Base-by-base conservation (phyloP, 2,888 invertebrate species). In the Phengaris arion region DNA sequence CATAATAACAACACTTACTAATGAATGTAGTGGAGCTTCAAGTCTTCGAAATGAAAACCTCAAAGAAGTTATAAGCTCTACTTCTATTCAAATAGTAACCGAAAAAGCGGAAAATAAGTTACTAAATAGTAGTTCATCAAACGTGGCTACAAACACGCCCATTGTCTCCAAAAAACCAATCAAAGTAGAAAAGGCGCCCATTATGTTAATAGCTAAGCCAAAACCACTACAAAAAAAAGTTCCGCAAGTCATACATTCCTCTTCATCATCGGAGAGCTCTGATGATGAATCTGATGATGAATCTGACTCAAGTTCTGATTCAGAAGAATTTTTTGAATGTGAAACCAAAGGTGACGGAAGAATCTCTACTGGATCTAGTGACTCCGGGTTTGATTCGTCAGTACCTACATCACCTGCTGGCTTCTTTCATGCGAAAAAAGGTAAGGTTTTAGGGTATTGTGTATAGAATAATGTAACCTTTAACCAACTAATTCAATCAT, bases 381-480 rank as follows among this genome's bases (percentile, higher is more conserved):
- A 97, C 92, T 97, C 97, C 77, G 97, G 97, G 80, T 97, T 97
- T 88, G 97, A 97, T 87, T 95, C 95, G 77, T 95, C 96, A 74
- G 95, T 95, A 76, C 95, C 95, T 59, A 94, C 95, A 78, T 95
- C 95, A 82, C 95, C 95, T 77, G 95, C 95, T 79, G 95, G 94
- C 85, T 95, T 95, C 86, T 85, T 94, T 75, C 92, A 92, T 83
- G 94, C 94, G 78, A 94, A 94, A 87, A 95, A 95, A 94, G 95
- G 95, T 95, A 82, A 77, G 45, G 13, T 52, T 52, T 35, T 48
- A 64, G 35, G 12, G 45, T 13, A 48, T 54, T 5, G 12, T 52
- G n/a, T 35, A 13, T 22, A n/a, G 12, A 68, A 35, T 68, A 52
- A 51, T 68, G 10, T n/a, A 54, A 70, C 75, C 46, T 57, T 70